Evolutionary conservation across 2,888 invertebrate species (phyloP).

Genomic region (Apeira syringaria): DNA sequence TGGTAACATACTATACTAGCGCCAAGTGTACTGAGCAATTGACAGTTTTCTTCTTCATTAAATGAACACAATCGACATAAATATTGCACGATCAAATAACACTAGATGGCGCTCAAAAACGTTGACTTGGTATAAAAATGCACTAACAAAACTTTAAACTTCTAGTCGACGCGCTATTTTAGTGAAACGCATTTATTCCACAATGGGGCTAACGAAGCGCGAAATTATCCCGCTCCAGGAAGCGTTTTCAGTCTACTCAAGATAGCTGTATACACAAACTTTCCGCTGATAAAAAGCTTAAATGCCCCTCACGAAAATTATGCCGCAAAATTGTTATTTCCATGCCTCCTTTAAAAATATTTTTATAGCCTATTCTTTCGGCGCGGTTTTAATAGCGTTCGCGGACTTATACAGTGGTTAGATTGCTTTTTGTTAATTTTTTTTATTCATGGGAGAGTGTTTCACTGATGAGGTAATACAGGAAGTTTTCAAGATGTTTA

Average conservation of each 20-base stretch:
- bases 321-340: constrained; percentile 74
- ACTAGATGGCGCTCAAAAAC: no score
- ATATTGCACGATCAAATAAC: no score
- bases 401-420: constrained; percentile 60
- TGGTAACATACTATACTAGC: no score
- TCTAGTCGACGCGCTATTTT: constrained; percentile 36
- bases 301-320: constrained; percentile 74
- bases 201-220: constrained; percentile 74
- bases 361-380: constrained; percentile 57
- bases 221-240: constrained; percentile 73
- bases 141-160: no score
- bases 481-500: background rate
- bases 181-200: constrained; percentile 59
- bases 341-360: constrained; percentile 60
- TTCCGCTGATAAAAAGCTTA: constrained; percentile 76
- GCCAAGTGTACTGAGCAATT: no score
- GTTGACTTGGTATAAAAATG: no score
- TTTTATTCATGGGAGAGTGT: constrained; percentile 29
- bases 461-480: constrained; percentile 14
- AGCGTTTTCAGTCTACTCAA: constrained; percentile 64
- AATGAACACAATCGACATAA: no score
- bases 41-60: no score
- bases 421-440: constrained; percentile 61
- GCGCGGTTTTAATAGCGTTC: constrained; percentile 57
- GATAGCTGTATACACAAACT: constrained; percentile 76